Evolutionary conservation across 2,113 vertebrate genomes (phyloP).

Genomic region (Sardina pilchardus): DNA sequence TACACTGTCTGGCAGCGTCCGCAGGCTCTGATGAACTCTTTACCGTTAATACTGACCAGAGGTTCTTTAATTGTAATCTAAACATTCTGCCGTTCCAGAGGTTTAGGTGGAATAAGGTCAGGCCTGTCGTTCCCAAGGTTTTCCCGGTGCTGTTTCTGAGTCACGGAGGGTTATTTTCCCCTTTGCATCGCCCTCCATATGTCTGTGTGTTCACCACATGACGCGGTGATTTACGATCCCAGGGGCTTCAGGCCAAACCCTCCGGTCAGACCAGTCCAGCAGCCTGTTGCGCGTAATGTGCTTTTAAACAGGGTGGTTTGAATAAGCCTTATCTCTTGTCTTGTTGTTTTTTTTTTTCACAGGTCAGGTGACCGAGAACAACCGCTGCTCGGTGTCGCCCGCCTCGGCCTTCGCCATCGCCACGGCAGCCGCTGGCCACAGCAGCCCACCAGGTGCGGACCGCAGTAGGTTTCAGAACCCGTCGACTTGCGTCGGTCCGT

Average conservation of each 20-base stretch:
- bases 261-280: background rate
- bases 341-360: conserved; percentile 49
- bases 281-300: background rate
- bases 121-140: background rate
- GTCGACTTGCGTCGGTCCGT: background rate
- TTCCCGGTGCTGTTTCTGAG: background rate
- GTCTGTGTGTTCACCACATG: background rate
- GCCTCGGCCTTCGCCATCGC: conserved; percentile 97
- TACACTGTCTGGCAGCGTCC: background rate
- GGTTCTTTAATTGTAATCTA: background rate
- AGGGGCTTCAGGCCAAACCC: background rate
- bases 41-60: background rate
- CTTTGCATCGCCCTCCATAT: background rate
- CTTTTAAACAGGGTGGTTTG: background rate
- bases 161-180: background rate
- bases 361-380: conserved; percentile 87
- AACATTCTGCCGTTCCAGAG: background rate
- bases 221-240: background rate
- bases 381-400: conserved; percentile 89
- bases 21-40: background rate
- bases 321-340: background rate
- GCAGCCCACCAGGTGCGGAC: conserved; percentile 85
- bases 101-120: conserved; percentile 1
- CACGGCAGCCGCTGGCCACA: conserved; percentile 93
- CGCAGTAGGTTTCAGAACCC: background rate